Evolutionary conservation across 2,888 invertebrate species (phyloP).

Genomic region (Octodonta nipae): DNA sequence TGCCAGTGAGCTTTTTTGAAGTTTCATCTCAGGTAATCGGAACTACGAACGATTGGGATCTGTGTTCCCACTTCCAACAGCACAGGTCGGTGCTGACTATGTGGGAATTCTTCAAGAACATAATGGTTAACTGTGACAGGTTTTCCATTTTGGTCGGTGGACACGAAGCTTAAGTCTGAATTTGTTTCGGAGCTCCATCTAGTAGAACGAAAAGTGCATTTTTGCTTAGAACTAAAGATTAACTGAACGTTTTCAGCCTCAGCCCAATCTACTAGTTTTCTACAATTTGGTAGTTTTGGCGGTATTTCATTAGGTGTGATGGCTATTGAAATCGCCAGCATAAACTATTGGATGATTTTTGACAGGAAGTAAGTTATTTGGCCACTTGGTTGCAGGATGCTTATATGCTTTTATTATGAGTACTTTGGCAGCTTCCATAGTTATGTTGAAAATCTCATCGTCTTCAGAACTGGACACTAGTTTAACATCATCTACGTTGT

Average conservation of each 20-base stretch:
- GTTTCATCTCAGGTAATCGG: too few relatives aligned
- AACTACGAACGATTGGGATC: too few relatives aligned
- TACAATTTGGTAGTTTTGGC: neutral
- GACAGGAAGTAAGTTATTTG: neutral
- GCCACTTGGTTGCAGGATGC: neutral
- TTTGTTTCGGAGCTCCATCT: too few relatives aligned
- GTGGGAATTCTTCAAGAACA: neutral
- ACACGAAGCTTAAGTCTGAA: too few relatives aligned
- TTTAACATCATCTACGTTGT: neutral
- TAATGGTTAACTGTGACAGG: neutral
- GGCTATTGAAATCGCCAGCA: neutral
- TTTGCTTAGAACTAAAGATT: too few relatives aligned
- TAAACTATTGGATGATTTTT: neutral
- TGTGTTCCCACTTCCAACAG: too few relatives aligned
- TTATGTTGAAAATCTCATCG: neutral
- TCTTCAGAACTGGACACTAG: neutral
- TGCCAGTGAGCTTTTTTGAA: neutral
- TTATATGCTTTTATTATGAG: neutral
- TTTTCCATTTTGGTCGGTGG: too few relatives aligned
- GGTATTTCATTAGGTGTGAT: neutral
- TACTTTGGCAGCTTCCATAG: neutral
- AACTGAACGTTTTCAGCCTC: neutral
- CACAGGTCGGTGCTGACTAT: neutral
- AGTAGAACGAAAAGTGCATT: too few relatives aligned
- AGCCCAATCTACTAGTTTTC: neutral